Conservation (phyloP, 53 echinoderm and acorn worm species). For the Henricia sp. region DNA sequence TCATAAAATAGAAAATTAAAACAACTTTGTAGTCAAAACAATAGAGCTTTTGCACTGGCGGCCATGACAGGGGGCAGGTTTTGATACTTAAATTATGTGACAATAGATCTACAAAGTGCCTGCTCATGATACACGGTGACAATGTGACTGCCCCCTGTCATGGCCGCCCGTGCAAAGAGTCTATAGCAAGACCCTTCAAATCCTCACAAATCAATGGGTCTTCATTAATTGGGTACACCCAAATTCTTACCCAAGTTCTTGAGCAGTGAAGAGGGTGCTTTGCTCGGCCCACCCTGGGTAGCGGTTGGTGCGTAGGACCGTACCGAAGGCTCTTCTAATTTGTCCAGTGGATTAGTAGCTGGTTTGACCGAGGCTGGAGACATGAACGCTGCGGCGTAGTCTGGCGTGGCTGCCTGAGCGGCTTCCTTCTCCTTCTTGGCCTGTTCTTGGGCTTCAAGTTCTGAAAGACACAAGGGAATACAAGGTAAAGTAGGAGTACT, state of each 20-base stretch:
- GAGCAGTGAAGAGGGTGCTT: slow-evolving; percentile 70
- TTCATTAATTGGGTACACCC: background rate
- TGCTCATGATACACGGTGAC: no score
- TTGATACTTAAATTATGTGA: no score
- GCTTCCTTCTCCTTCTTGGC: slow-evolving; percentile 97
- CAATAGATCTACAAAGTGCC: no score
- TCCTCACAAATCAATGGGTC: no score
- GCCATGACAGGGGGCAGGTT: no score
- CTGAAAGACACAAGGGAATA: slow-evolving; percentile 37
- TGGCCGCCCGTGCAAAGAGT: no score
- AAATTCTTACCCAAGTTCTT: slow-evolving; percentile 61
- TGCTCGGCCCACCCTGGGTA: slow-evolving; percentile 67
- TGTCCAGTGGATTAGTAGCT: slow-evolving; percentile 50
- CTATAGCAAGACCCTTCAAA: no score
- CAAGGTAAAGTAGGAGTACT: no score
- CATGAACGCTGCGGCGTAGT: slow-evolving; percentile 96
- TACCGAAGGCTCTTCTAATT: slow-evolving; percentile 57
- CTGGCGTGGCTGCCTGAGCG: slow-evolving; percentile 83
- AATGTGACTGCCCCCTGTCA: no score
- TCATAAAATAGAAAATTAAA: no score
- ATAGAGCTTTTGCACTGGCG: no score
- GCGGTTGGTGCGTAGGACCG: slow-evolving; percentile 86
- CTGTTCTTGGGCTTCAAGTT: slow-evolving; percentile 91
- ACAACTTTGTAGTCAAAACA: no score
- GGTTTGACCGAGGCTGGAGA: slow-evolving; percentile 79